phyloP scores from a whole-genome alignment of 2,113 vertebrate genomes.

The Oryzias javanicus region DNA sequence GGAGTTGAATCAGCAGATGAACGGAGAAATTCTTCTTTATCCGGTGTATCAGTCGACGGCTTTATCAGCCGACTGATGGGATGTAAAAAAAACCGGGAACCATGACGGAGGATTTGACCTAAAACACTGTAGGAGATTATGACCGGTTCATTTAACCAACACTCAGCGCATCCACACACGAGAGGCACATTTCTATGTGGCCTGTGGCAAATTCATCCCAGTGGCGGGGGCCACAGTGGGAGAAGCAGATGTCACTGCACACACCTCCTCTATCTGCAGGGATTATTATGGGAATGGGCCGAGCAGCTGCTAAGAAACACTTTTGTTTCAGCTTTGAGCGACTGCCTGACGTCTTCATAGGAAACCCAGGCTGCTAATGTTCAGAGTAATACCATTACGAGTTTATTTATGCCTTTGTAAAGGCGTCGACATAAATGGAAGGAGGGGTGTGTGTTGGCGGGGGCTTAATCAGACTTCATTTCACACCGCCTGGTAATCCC shows the following conservation, averaged over 20 bases:
- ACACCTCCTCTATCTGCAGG: slow-evolving; percentile 45
- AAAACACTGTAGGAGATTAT: not conserved
- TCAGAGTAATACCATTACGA: slow-evolving; percentile 40
- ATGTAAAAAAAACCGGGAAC: not conserved
- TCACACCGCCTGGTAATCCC: slow-evolving; percentile 66
- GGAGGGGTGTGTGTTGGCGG: slow-evolving; percentile 10
- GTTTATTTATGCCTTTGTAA: slow-evolving; percentile 23
- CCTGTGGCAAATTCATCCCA: slow-evolving; percentile 13
- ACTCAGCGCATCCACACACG: not conserved
- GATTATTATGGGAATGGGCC: slow-evolving; percentile 61
- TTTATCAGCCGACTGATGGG: not conserved
- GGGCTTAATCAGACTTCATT: slow-evolving; percentile 64
- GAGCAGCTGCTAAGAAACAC: slow-evolving; percentile 42
- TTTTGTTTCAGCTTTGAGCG: slow-evolving; percentile 9
- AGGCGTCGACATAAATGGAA: slow-evolving; percentile 26
- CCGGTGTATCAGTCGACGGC: too few species aligned
- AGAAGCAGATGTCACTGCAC: slow-evolving; percentile 57
- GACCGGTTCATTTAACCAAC: too few species aligned
- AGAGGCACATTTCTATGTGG: slow-evolving; percentile 1
- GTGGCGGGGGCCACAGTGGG: slow-evolving; percentile 41
- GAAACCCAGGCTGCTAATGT: slow-evolving; percentile 24
- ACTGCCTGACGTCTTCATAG: slow-evolving; percentile 31
- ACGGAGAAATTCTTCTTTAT: too few species aligned
- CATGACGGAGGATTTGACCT: not conserved
- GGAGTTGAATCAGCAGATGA: too few species aligned